Base-by-base conservation (phyloP, 2,113 vertebrate genomes). In the Furnarius figulus region DNA sequence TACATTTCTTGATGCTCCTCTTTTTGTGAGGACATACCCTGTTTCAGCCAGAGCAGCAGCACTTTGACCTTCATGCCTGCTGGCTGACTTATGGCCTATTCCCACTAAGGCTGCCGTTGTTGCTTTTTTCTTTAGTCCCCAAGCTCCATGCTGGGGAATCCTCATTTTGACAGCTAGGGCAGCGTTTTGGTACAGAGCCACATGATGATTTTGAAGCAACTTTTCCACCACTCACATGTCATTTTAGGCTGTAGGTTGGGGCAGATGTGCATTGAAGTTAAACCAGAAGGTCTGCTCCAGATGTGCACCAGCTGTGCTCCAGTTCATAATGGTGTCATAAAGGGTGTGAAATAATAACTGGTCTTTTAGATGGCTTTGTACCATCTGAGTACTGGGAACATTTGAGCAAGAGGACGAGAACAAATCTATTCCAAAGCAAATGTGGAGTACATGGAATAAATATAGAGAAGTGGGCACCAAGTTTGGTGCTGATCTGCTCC, bases 391-490 rank as follows among this genome's bases (percentile, higher is more conserved):
- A 53, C 23, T 47, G 40, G 55, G 53, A 76, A 67, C 6, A 28
- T 62, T 37, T 58, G 47, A 25, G 46, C 39, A 7, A 72, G 42
- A 85, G 14, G 37, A 44, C 37, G 58, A 80, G 30, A 89, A 68
- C 16, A 85, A 74, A 85, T 28, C 8, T n/a, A 67, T 24, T 27
- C 9, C 49, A 74, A 87, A 61, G 59, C 9, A 58, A 11, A 24
- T 1, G 5, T 28, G 19, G 3, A 7, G 12, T 74, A 62, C 28
- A 23, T 19, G 25, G 70, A 53, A 20, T 13, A 58, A 77, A 40
- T 8, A 25, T 0, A 62, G 25, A 85, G 40, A 77, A 28, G 8
- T n/a, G 1, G 0, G 13, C 14, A 27, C 31, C 31, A 13, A 14
- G 14, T 61, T 78, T 52, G 19, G 31, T 50, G 42, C 42, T 90